phyloP scores from a whole-genome alignment of 2,113 vertebrate species.

The Catharus bicknelli region DNA sequence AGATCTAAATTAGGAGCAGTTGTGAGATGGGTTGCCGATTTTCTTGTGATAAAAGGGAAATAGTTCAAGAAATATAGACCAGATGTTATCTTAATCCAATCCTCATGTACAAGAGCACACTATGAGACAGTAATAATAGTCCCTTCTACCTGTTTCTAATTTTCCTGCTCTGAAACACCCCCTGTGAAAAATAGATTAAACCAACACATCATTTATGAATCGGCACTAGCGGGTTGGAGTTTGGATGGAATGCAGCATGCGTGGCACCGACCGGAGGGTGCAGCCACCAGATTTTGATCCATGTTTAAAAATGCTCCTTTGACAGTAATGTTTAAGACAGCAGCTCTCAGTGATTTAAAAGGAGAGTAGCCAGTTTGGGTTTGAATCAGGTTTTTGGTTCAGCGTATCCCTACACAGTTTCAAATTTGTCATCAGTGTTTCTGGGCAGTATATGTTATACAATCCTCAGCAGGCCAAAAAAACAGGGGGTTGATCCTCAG shows the following conservation, averaged over 20 bases:
- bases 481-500: slow-evolving; percentile 51
- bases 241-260: slow-evolving; percentile 61
- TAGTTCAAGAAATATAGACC: slow-evolving; percentile 83
- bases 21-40: slow-evolving; percentile 83
- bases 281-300: slow-evolving; percentile 54
- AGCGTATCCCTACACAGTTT: slow-evolving; percentile 50
- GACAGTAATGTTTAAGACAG: slow-evolving; percentile 69
- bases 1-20: slow-evolving; percentile 88
- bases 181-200: slow-evolving; percentile 85
- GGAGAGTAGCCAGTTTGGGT: slow-evolving; percentile 65
- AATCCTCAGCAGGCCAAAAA: slow-evolving; percentile 47
- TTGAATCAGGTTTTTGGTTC: slow-evolving; percentile 61
- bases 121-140: slow-evolving; percentile 78
- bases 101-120: slow-evolving; percentile 83
- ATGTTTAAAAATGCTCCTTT: slow-evolving; percentile 64
- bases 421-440: slow-evolving; percentile 68
- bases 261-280: slow-evolving; percentile 43
- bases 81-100: slow-evolving; percentile 87
- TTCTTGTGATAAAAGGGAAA: slow-evolving; percentile 87
- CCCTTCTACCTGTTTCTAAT: slow-evolving; percentile 84
- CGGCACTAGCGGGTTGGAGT: slow-evolving; percentile 51
- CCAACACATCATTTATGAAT: slow-evolving; percentile 80
- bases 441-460: slow-evolving; percentile 44
- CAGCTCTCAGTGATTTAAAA: slow-evolving; percentile 65
- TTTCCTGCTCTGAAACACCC: slow-evolving; percentile 80